Percentiles rank a stretch among this genome's conserved stretches.
These are phyloP conservation scores for Limenitis camilla DNA, from an alignment of 2,888 invertebrate species.

Conservation along the genomic window DNA sequence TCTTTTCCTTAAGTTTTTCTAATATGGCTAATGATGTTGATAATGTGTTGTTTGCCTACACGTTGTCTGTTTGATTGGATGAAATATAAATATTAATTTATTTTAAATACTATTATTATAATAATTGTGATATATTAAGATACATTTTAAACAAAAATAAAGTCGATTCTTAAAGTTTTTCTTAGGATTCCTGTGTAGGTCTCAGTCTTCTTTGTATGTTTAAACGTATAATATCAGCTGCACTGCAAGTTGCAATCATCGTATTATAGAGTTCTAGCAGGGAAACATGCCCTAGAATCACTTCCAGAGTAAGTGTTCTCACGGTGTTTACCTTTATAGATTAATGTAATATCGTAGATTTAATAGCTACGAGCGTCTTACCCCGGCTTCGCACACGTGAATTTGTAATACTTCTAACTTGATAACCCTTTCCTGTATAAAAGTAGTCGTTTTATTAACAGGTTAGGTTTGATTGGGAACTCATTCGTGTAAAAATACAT, in stretches of 20 bases:
- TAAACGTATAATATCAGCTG: neutral
- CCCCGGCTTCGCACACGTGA: no score
- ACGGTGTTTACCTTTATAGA: slow-evolving; percentile 9
- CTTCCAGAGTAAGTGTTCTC: slow-evolving; percentile 11
- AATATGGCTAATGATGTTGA: neutral
- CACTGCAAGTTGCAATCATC: neutral
- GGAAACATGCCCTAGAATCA: slow-evolving; percentile 9
- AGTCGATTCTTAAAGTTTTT: no score
- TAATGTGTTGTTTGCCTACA: no score
- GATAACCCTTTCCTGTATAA: no score
- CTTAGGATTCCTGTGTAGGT: neutral
- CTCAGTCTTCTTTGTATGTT: neutral
- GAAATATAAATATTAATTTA: neutral
- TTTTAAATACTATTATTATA: neutral
- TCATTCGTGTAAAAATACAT: no score
- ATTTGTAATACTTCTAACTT: no score
- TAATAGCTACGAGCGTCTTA: neutral
- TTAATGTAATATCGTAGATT: slow-evolving; percentile 1
- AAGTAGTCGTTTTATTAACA: no score
- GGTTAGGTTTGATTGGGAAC: no score
- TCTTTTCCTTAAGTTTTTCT: neutral
- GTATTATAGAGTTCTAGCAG: neutral
- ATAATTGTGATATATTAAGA: neutral
- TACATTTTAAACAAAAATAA: no score
- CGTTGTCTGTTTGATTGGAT: no score